Evolutionary conservation across 2,113 vertebrate species (phyloP).

Genomic region (Aplodontia rufa): DNA sequence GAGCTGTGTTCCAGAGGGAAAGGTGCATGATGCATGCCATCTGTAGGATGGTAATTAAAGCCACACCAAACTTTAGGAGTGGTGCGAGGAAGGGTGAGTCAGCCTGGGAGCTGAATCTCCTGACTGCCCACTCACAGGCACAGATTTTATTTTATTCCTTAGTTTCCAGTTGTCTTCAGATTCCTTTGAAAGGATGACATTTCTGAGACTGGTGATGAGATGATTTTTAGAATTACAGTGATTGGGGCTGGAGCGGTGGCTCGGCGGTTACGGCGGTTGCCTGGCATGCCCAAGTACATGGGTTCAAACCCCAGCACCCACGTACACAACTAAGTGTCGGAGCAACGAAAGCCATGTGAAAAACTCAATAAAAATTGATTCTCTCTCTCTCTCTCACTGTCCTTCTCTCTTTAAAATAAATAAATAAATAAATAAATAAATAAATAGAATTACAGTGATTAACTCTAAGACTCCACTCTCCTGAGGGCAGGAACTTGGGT

Average conservation of each 20-base stretch:
- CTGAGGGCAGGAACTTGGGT: not conserved
- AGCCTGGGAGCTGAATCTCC: conserved; percentile 49
- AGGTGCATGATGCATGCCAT: not conserved
- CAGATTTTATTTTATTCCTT: conserved; percentile 59
- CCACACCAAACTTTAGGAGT: not conserved
- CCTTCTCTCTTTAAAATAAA: no score
- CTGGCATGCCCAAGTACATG: no score
- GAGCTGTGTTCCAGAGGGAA: not conserved
- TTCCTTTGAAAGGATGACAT: conserved; percentile 16
- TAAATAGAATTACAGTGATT: not conserved
- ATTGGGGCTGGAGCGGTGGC: no score
- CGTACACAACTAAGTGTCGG: no score
- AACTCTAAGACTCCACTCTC: not conserved
- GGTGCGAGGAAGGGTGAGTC: conserved; percentile 55
- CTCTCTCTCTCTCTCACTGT: no score
- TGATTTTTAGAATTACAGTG: not conserved
- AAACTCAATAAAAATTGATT: no score
- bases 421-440: no score
- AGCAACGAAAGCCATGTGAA: no score
- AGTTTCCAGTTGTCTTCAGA: conserved; percentile 42
- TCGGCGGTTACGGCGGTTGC: no score
- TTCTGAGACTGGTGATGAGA: not conserved
- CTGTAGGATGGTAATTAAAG: not conserved
- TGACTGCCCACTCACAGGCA: conserved; percentile 53
- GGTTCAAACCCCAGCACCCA: no score